Evolutionary conservation across 2,113 vertebrate genomes (phyloP).

Genomic region (Rhipidura dahli): DNA sequence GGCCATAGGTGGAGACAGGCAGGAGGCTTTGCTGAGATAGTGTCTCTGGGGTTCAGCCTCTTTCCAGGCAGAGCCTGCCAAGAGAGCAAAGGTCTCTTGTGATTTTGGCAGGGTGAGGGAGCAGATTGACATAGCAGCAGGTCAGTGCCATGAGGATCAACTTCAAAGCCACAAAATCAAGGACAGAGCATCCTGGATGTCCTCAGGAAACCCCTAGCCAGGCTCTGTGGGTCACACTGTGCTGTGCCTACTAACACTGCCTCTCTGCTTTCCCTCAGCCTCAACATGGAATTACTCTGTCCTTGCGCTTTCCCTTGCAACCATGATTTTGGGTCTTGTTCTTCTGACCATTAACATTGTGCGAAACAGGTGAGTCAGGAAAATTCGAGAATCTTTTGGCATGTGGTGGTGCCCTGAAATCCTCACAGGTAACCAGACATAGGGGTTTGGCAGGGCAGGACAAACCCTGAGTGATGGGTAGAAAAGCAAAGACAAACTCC

Average conservation of each 20-base stretch:
- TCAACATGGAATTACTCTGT: slow-evolving; percentile 81
- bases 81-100: not conserved
- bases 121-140: not conserved
- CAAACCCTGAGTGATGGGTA: not conserved
- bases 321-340: slow-evolving; percentile 76
- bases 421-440: not conserved
- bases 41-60: not conserved
- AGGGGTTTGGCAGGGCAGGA: not conserved
- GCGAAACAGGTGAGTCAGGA: slow-evolving; percentile 80
- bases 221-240: not conserved
- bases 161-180: not conserved
- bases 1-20: not conserved
- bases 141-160: not conserved
- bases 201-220: not conserved
- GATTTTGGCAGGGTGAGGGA: not conserved
- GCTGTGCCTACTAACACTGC: not conserved
- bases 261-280: slow-evolving; percentile 62
- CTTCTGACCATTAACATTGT: slow-evolving; percentile 78
- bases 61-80: not conserved
- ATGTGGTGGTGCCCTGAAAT: not conserved
- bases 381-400: not conserved
- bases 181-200: not conserved
- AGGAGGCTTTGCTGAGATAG: not conserved
- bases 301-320: slow-evolving; percentile 69
- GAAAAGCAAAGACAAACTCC: not conserved